These are phyloP conservation scores for Lordiphosa fenestrarum DNA, from an alignment of 2,888 invertebrate genomes.

Conservation along the genomic window DNA sequence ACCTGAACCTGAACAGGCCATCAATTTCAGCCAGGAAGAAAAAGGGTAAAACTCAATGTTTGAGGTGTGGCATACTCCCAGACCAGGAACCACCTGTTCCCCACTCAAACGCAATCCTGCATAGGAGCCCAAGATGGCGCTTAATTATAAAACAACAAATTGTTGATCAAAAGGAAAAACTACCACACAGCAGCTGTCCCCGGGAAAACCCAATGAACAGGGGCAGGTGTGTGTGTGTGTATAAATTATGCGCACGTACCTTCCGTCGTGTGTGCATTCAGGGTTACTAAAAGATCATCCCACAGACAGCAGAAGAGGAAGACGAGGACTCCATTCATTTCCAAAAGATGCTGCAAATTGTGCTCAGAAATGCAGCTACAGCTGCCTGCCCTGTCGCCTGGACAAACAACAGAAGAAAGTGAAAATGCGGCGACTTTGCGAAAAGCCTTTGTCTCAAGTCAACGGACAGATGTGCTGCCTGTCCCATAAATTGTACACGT, in stretches of 20 bases:
- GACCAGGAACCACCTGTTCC: constrained; percentile 20
- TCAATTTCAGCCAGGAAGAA: not conserved
- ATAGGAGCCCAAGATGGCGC: constrained; percentile 24
- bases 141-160: constrained; percentile 45
- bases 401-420: constrained; percentile 26
- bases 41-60: not conserved
- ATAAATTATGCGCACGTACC: constrained; percentile 68
- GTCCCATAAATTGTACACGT: constrained; percentile 65
- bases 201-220: constrained; percentile 43
- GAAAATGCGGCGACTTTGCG: constrained; percentile 31
- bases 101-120: not conserved
- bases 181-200: constrained; percentile 47
- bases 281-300: constrained; percentile 62
- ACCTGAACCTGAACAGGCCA: constrained; percentile 39
- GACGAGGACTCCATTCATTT: constrained; percentile 26
- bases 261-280: constrained; percentile 1
- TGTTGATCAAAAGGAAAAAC: constrained; percentile 6
- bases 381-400: too few species aligned
- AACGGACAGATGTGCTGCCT: constrained; percentile 32
- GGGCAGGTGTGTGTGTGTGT: constrained; percentile 46
- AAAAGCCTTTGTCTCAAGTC: constrained; percentile 22
- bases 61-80: constrained; percentile 9
- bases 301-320: constrained; percentile 20
- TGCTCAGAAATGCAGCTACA: constrained; percentile 10
- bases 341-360: constrained; percentile 39